Percentiles rank a stretch among this genome's conserved stretches.
phyloP scores from a whole-genome alignment of 2,113 vertebrate genomes.

The Alectura lathami region DNA sequence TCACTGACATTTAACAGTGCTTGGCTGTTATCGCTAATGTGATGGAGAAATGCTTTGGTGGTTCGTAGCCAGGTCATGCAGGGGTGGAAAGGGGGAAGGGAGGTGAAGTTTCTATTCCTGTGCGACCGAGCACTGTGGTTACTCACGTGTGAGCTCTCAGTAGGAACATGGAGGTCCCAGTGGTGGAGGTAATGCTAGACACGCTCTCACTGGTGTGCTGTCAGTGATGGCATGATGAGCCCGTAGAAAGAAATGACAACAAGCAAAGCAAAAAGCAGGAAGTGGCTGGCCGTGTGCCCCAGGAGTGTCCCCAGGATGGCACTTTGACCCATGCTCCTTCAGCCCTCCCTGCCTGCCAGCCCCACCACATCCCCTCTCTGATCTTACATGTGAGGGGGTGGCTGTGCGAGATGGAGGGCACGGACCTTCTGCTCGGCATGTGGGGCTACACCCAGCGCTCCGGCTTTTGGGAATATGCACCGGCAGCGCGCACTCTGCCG shows the following conservation, averaged over 20 bases:
- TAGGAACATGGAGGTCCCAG: rapidly evolving
- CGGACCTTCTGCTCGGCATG: not conserved
- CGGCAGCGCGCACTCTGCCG: not conserved
- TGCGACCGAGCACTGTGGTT: rapidly evolving
- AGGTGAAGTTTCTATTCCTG: not conserved
- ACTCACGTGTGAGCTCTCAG: not conserved
- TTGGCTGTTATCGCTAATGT: not conserved
- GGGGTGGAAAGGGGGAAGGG: not conserved
- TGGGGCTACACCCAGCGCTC: not conserved
- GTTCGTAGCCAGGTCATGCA: not conserved
- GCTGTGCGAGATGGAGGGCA: not conserved
- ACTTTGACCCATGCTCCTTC: not conserved
- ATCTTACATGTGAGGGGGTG: not conserved
- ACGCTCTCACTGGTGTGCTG: not conserved
- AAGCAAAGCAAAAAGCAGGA: not conserved
- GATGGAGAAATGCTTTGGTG: not conserved
- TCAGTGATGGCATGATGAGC: not conserved
- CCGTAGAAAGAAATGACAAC: rapidly evolving
- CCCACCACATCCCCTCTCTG: slow-evolving; percentile 26
- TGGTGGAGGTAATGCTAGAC: rapidly evolving
- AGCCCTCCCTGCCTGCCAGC: not conserved
- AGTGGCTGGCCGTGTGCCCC: rapidly evolving
- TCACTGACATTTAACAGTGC: not conserved
- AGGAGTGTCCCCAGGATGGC: not conserved
- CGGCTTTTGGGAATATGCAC: not conserved